phyloP scores from a whole-genome alignment of 1,140 invertebrate species.

The Leucophenga varia region DNA sequence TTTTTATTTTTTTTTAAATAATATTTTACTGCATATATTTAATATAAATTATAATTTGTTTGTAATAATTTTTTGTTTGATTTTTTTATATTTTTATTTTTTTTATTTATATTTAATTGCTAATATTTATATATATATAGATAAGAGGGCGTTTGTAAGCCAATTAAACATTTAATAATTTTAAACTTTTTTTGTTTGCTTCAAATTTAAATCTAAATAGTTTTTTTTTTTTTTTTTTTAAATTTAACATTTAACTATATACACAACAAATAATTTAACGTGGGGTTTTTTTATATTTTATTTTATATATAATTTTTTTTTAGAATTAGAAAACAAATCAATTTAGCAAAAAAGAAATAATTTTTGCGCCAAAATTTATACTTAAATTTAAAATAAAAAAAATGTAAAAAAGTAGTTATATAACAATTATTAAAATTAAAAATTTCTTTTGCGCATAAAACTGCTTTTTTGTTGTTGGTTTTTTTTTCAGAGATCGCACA shows the following conservation, averaged over 20 bases:
- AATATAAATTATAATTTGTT: constrained; percentile 43
- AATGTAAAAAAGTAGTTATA: too few species aligned
- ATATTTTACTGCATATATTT: constrained; percentile 33
- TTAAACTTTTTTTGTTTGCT: constrained; percentile 35
- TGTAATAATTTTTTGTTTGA: constrained; percentile 31
- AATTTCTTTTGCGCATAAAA: constrained; percentile 13
- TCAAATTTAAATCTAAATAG: constrained; percentile 33
- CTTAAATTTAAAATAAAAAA: constrained; percentile 27
- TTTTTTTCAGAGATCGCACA: background rate
- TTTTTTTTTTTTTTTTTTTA: constrained; percentile 17
- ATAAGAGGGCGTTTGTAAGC: constrained; percentile 14
- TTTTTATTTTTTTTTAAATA: constrained; percentile 16
- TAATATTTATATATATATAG: too few species aligned
- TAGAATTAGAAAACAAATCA: constrained; percentile 54
- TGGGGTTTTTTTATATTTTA: constrained; percentile 33
- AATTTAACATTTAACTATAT: constrained; percentile 50
- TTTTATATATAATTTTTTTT: constrained; percentile 18
- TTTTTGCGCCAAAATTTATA: constrained; percentile 29
- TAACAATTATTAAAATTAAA: constrained; percentile 13
- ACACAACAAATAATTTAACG: constrained; percentile 50
- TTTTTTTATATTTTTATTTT: constrained; percentile 11
- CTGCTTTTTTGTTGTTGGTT: too few species aligned
- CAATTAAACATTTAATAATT: constrained; percentile 43
- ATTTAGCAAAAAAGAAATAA: constrained; percentile 19
- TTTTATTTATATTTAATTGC: constrained; percentile 4